These are phyloP conservation scores for Formica selysi DNA, from an alignment of 1,140 invertebrate genomes.

Conservation along the genomic window DNA sequence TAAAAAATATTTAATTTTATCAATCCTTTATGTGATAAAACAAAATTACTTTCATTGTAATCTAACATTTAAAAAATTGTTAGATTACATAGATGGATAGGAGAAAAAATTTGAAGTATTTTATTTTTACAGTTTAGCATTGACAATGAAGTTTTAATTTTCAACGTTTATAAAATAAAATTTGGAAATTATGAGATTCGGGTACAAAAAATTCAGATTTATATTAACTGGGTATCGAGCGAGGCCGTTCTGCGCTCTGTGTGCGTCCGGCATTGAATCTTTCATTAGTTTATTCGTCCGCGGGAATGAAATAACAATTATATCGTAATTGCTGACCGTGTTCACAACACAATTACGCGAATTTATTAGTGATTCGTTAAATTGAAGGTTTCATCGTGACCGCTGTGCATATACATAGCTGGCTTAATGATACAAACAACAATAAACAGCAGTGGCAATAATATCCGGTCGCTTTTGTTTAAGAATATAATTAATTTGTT, in stretches of 20 bases:
- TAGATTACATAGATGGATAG: neutral
- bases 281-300: conserved; percentile 61
- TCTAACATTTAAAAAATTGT: too few relatives aligned
- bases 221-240: conserved; percentile 51
- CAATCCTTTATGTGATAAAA: neutral
- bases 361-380: conserved; percentile 64
- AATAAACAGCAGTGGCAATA: conserved; percentile 60
- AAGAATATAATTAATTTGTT: conserved; percentile 69
- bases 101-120: neutral
- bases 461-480: conserved; percentile 57
- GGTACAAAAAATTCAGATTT: conserved; percentile 35
- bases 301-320: conserved; percentile 62
- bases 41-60: neutral
- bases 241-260: conserved; percentile 18
- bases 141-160: neutral
- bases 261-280: conserved; percentile 45
- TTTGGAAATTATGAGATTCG: conserved; percentile 29
- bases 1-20: neutral
- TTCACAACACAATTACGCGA: conserved; percentile 59
- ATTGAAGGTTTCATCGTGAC: conserved; percentile 59
- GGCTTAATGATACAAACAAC: conserved; percentile 61
- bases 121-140: neutral
- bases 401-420: conserved; percentile 32
- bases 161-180: conserved; percentile 13
- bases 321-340: conserved; percentile 59